Conservation (phyloP, 1,140 invertebrate species). For the Tachypleus tridentatus region DNA sequence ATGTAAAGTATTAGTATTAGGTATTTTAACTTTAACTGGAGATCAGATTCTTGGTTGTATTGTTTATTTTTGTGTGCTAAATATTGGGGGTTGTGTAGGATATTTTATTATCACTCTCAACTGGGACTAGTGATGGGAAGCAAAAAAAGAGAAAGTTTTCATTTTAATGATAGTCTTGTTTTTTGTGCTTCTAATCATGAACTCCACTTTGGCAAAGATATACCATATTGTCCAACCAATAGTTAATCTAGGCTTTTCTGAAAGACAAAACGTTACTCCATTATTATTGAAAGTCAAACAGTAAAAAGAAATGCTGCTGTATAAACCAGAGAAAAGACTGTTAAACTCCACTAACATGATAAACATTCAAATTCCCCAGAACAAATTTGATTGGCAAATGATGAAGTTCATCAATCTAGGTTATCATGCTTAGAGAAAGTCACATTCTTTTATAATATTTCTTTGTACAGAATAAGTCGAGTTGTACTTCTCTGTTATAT, state of each 20-base stretch:
- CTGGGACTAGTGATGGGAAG: constrained; percentile 18
- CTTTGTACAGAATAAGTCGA: neutral
- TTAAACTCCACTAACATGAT: neutral
- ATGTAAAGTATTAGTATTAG: constrained; percentile 39
- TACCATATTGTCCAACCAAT: constrained; percentile 9
- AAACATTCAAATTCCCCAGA: neutral
- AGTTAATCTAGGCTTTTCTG: neutral
- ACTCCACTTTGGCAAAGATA: constrained; percentile 22
- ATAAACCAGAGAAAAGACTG: too few species aligned
- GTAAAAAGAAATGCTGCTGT: neutral
- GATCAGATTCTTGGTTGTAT: constrained; percentile 35
- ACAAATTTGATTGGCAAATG: neutral
- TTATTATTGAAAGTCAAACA: neutral
- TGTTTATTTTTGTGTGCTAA: constrained; percentile 39
- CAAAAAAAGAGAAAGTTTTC: constrained; percentile 25
- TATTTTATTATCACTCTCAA: constrained; percentile 39
- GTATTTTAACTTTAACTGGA: constrained; percentile 26
- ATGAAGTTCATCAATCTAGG: neutral
- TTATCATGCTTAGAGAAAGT: neutral
- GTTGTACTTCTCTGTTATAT: neutral
- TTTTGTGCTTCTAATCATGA: constrained; percentile 21
- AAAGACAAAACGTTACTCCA: neutral
- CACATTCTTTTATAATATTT: neutral
- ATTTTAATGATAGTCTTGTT: constrained; percentile 24
- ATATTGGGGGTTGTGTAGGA: constrained; percentile 38